Percentiles rank a stretch among this genome's conserved stretches.
Evolutionary conservation across 2,797 vertebrate genomes (phyloP).

Genomic region (Acanthornis magna): DNA sequence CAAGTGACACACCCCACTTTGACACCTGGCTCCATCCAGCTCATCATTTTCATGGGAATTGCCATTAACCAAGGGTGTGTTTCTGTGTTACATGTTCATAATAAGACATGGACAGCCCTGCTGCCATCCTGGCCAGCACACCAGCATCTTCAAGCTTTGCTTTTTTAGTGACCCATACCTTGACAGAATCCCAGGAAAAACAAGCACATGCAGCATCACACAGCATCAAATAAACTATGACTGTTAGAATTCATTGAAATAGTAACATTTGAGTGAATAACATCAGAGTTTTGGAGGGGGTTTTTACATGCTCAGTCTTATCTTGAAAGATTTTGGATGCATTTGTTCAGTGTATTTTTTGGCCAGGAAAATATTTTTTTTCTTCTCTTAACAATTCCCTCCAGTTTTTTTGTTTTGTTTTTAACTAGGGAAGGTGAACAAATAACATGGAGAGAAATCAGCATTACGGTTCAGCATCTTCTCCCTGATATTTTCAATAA

Average conservation of each 20-base stretch:
- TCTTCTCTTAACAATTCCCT: background rate
- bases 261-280: background rate
- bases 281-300: background rate
- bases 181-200: background rate
- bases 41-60: background rate
- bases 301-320: background rate
- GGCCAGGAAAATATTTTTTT: background rate
- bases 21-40: background rate
- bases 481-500: background rate
- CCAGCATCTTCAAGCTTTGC: background rate
- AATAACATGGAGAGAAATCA: background rate
- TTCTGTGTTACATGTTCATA: background rate
- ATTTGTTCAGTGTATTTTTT: background rate
- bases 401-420: background rate
- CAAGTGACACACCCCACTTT: accelerated
- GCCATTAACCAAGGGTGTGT: accelerated
- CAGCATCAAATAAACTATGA: background rate
- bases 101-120: accelerated
- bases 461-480: background rate
- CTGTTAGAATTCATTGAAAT: background rate
- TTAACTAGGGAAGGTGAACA: background rate
- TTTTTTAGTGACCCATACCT: background rate
- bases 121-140: background rate
- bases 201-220: background rate
- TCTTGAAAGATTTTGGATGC: background rate